A percentile compares a stretch with the other conserved stretches of the same genome.
Conservation (phyloP, 2,888 invertebrate genomes). For the Sycophila texana region DNA sequence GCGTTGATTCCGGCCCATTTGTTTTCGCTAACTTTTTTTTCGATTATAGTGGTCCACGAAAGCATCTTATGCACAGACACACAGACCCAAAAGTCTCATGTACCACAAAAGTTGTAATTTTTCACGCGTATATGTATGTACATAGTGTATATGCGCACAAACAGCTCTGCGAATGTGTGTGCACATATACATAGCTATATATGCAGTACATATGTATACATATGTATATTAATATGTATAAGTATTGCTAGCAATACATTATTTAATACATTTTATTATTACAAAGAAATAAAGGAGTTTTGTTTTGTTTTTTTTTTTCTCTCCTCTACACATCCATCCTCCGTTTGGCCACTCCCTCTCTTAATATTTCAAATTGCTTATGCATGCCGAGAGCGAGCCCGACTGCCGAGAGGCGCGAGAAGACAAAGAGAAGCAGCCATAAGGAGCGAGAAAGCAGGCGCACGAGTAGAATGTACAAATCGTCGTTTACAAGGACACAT, state of each 20-base stretch:
- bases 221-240: constrained; percentile 61
- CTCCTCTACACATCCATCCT: neutral
- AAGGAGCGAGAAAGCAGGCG: neutral
- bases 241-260: constrained; percentile 73
- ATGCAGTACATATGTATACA: neutral
- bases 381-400: neutral
- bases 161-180: constrained; percentile 20
- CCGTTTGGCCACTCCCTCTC: too few species aligned
- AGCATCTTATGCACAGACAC: constrained; percentile 7
- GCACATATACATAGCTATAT: neutral
- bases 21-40: constrained; percentile 34
- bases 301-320: constrained; percentile 17
- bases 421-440: neutral
- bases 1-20: constrained; percentile 13
- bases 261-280: constrained; percentile 75
- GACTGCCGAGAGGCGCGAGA: neutral
- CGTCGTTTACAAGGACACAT: neutral
- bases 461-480: constrained; percentile 5
- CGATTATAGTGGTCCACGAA: constrained; percentile 10
- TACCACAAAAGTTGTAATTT: constrained; percentile 50
- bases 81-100: constrained; percentile 48
- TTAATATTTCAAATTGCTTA: neutral
- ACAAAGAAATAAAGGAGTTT: constrained; percentile 13
- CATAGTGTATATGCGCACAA: constrained; percentile 26
- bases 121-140: constrained; percentile 21